Evolutionary conservation across 2,888 invertebrate genomes (phyloP).

Genomic region (Philaethria dido): DNA sequence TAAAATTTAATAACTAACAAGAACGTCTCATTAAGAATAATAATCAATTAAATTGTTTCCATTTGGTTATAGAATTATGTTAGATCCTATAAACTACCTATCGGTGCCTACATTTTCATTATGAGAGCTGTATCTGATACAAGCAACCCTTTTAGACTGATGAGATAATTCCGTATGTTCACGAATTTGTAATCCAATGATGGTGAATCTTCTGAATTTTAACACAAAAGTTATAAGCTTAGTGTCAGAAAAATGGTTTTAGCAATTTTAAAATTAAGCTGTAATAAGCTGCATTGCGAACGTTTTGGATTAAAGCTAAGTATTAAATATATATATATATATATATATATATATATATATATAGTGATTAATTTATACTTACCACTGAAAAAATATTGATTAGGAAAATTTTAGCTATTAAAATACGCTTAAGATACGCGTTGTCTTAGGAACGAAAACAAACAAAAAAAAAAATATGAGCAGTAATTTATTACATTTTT

Average conservation of each 20-base stretch:
- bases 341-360: no score
- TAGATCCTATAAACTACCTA: slow-evolving; percentile 5
- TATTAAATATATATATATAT: no score
- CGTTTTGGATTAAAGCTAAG: neutral
- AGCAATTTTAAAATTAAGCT: neutral
- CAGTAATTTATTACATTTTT: no score
- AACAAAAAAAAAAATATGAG: no score
- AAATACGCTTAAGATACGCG: no score
- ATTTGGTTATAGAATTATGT: neutral
- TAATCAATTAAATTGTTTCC: neutral
- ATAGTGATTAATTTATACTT: no score
- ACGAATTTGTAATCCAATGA: slow-evolving; percentile 34
- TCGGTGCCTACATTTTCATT: slow-evolving; percentile 28
- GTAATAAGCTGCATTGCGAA: neutral
- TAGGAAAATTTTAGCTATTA: no score
- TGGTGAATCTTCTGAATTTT: slow-evolving; percentile 15
- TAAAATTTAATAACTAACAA: no score
- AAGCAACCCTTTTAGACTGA: slow-evolving; percentile 42
- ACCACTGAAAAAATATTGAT: no score
- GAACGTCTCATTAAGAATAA: no score
- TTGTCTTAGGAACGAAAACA: no score
- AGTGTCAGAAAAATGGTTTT: neutral
- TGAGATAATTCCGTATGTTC: slow-evolving; percentile 38
- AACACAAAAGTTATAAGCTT: slow-evolving; percentile 19
- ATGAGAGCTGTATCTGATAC: slow-evolving; percentile 38